Base-by-base conservation (phyloP, 2,888 invertebrate genomes). In the Aleiodes leptofemur region DNA sequence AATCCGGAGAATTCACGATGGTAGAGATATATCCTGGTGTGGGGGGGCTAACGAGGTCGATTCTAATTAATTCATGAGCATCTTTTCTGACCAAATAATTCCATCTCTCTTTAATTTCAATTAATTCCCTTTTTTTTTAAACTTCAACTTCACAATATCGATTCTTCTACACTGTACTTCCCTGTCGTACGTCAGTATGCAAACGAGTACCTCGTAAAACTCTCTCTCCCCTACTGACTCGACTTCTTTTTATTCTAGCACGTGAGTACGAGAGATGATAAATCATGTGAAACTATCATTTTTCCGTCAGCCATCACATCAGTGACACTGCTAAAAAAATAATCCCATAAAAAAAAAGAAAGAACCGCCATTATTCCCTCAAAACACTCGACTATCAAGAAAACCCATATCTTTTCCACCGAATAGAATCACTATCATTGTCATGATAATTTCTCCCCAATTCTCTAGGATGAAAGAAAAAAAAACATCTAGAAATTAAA, bases 31-130 rank as follows among this genome's bases (percentile, higher is more conserved):
- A 56, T 66, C 61, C 66, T 57, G 69, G 57, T 73, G 64, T 71
- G 71, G 74, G 34, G 74, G 74, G 72, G 73, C 74, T 80, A 80
- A 80, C 80, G 79, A 80, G 79, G 73, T 76, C 77, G 71, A 75
- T 76, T 76, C 79, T 80, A 80, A 80, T 80, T 80, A 79, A 80
- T 80, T 80, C 78, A 77, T 74, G 77, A 78, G 76, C 73, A 73
- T 76, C 51, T 61, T 43, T 61, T 61, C 34, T 59, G 14, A 56
- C 14, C 14, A 71, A 48, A 48, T 50, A 59, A 64, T 64, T 64
- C 9, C 64, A 43, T 14, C 48, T 61, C 16, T 61, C 3, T 11
- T 16, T 64, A 43, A 16, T 64, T 64, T 61, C 43, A 9, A 38
- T 64, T 43, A n/a, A 48, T 50, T 59, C 14, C 56, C 51, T 14